These are phyloP conservation scores for Craterocephalus amniculus DNA, from an alignment of 2,797 vertebrate species.

Conservation along the genomic window DNA sequence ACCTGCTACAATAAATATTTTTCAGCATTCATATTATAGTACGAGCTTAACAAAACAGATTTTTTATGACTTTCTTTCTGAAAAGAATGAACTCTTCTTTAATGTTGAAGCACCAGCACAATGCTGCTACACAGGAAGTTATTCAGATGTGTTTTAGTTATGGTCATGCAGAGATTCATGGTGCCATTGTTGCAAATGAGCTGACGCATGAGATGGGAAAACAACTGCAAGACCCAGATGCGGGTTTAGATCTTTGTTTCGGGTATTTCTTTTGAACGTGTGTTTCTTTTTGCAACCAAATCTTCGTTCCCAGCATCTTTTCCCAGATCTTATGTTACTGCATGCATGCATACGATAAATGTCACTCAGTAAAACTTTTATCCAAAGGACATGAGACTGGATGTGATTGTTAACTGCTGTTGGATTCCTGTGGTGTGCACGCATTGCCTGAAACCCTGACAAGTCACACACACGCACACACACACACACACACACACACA, in stretches of 20 bases:
- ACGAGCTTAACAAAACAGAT: too few relatives aligned
- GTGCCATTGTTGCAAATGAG: not conserved
- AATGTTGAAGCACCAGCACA: too few relatives aligned
- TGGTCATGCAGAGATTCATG: not conserved
- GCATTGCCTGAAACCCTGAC: not conserved
- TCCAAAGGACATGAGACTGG: not conserved
- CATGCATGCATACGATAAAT: not conserved
- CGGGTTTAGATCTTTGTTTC: not conserved
- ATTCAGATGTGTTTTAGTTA: not conserved
- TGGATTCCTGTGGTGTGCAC: not conserved
- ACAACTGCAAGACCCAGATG: not conserved
- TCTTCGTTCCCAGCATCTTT: not conserved
- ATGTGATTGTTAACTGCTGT: not conserved
- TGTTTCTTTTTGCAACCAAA: not conserved
- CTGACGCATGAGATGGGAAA: not conserved
- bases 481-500: too few relatives aligned
- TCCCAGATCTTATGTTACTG: not conserved
- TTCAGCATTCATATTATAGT: too few relatives aligned
- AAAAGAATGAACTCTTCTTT: not conserved
- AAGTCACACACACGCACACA: too few relatives aligned
- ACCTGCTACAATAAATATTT: too few relatives aligned
- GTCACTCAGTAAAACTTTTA: slow-evolving; percentile 1
- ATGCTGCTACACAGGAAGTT: too few relatives aligned
- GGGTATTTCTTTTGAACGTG: not conserved
- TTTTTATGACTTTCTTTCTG: too few relatives aligned